These are phyloP conservation scores for Potamarius usumacintae DNA, from an alignment of 2,113 vertebrate genomes.

Conservation along the genomic window DNA sequence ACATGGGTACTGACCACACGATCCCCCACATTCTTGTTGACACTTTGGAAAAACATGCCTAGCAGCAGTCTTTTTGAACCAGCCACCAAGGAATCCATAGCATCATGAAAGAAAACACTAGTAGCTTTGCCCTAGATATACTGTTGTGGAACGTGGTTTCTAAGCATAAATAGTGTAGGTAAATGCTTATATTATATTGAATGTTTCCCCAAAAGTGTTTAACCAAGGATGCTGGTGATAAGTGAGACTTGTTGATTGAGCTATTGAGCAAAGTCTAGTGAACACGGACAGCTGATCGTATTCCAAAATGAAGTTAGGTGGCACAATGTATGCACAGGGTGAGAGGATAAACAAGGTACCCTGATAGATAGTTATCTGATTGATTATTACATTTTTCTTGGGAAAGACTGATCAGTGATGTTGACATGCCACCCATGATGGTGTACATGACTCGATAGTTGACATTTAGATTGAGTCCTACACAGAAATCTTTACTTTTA, in stretches of 20 bases:
- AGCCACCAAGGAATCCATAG: conserved; percentile 55
- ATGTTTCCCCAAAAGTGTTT: conserved; percentile 36
- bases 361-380: neutral
- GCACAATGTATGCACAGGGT: conserved; percentile 32
- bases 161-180: conserved; percentile 38
- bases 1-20: conserved; percentile 20
- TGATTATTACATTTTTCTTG: neutral
- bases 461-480: neutral
- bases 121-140: conserved; percentile 29
- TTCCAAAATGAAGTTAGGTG: conserved; percentile 42
- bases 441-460: neutral
- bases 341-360: neutral
- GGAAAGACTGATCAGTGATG: neutral
- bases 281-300: neutral
- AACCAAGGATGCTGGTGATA: conserved; percentile 26
- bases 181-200: conserved; percentile 45
- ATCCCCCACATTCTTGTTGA: conserved; percentile 60
- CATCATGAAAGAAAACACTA: conserved; percentile 52
- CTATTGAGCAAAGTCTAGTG: conserved; percentile 47
- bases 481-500: neutral
- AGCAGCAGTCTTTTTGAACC: conserved; percentile 47
- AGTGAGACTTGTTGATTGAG: conserved; percentile 30
- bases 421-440: neutral
- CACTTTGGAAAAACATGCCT: conserved; percentile 57
- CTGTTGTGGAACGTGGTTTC: conserved; percentile 43